Conservation (phyloP, 2,113 vertebrate species). For the Mirza zaza region DNA sequence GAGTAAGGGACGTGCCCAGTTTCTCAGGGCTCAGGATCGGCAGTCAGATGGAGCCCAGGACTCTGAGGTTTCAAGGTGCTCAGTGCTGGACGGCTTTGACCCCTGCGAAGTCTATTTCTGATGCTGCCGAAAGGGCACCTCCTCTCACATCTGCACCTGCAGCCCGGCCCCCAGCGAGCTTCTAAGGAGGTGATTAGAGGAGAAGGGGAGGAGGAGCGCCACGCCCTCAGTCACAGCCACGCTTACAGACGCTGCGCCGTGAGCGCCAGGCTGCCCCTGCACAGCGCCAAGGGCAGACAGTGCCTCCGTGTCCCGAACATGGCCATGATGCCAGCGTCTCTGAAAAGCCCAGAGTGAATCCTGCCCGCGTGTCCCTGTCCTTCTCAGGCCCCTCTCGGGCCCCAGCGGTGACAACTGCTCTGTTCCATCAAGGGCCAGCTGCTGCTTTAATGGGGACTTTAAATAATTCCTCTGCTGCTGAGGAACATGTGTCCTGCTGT, state of each 20-base stretch:
- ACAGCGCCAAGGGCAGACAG: neutral
- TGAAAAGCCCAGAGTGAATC: neutral
- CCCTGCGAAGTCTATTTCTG: neutral
- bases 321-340: neutral
- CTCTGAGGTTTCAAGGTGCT: neutral
- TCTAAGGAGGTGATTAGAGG: neutral
- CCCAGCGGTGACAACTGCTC: neutral
- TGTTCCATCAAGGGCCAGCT: neutral
- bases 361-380: neutral
- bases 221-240: neutral
- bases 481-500: neutral
- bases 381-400: neutral
- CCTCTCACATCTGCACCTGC: neutral
- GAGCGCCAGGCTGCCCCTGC: neutral
- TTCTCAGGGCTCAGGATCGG: neutral
- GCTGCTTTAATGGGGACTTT: neutral
- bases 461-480: slow-evolving; percentile 12
- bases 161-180: neutral
- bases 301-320: neutral
- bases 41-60: neutral
- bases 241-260: neutral
- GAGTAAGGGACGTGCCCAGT: neutral
- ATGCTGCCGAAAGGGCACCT: neutral
- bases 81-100: neutral
- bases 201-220: neutral